phyloP scores from a whole-genome alignment of 2,113 vertebrate species.

The Lycocorax pyrrhopterus region DNA sequence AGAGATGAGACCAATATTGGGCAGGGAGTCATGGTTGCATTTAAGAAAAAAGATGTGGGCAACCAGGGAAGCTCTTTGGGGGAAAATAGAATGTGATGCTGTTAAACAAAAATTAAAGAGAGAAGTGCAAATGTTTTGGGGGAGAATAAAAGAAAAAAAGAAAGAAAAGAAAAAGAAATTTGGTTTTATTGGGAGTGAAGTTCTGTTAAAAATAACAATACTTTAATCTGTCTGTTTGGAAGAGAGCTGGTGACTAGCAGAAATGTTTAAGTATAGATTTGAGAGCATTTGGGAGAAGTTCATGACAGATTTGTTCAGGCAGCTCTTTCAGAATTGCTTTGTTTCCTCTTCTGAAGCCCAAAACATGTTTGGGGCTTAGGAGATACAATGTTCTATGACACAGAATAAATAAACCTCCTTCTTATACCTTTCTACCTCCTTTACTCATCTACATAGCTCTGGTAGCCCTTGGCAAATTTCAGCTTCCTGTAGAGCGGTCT shows the following conservation, averaged over 20 bases:
- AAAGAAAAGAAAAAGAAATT: not conserved
- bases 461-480: not conserved
- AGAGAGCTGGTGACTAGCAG: not conserved
- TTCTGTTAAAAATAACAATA: not conserved
- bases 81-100: not conserved
- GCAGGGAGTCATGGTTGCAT: not conserved
- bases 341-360: not conserved
- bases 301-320: not conserved
- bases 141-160: not conserved
- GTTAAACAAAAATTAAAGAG: not conserved
- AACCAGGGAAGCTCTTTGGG: not conserved
- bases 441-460: not conserved
- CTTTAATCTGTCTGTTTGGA: not conserved
- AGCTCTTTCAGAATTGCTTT: constrained; percentile 11
- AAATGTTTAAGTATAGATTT: not conserved
- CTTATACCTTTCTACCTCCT: not conserved
- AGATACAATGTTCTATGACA: not conserved
- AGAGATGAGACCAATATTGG: not conserved
- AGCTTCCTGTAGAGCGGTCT: not conserved
- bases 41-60: not conserved
- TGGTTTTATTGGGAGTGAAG: not conserved
- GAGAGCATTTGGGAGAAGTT: constrained; percentile 15
- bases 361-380: not conserved
- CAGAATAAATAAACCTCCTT: not conserved
- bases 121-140: not conserved